Conservation (phyloP, 64 coral and sea anemone genomes). For the Dendronephthya gigantea region DNA sequence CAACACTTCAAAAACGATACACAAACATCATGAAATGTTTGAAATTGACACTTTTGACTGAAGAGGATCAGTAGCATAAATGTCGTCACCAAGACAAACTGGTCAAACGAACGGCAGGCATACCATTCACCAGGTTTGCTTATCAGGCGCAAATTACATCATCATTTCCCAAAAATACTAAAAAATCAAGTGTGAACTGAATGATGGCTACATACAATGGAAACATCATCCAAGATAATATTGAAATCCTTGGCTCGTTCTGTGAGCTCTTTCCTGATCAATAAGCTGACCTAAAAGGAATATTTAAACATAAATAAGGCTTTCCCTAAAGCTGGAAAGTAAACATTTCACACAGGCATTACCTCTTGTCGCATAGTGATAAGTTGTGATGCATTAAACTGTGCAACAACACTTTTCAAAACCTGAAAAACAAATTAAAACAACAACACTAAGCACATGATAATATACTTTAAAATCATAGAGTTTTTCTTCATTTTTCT, state of each 20-base stretch:
- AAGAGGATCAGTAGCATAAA: not conserved
- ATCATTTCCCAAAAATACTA: not conserved
- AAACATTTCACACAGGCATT: not conserved
- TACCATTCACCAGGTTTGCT: not conserved
- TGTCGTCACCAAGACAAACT: not conserved
- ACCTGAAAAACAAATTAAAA: slow-evolving; percentile 36
- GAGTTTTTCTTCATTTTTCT: not conserved
- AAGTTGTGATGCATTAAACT: slow-evolving; percentile 97
- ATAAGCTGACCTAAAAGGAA: slow-evolving; percentile 72
- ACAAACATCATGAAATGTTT: too few relatives aligned
- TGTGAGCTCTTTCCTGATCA: slow-evolving; percentile 84
- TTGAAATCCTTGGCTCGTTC: slow-evolving; percentile 89
- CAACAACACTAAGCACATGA: not conserved
- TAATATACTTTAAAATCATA: slow-evolving; percentile 1
- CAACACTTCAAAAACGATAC: too few relatives aligned
- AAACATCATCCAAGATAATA: slow-evolving; percentile 95
- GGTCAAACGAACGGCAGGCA: not conserved
- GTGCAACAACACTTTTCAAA: slow-evolving; percentile 94
- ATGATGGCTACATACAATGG: slow-evolving; percentile 54
- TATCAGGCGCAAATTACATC: slow-evolving; percentile 16
- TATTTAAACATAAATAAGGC: not conserved
- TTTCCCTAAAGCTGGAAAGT: not conserved
- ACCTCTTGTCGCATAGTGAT: slow-evolving; percentile 99
- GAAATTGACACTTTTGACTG: too few relatives aligned
- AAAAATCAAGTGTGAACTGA: not conserved